A percentile compares a stretch with the other conserved stretches of the same genome.
phyloP scores from a whole-genome alignment of 2,888 invertebrate genomes.

The Oasisia sp. region DNA sequence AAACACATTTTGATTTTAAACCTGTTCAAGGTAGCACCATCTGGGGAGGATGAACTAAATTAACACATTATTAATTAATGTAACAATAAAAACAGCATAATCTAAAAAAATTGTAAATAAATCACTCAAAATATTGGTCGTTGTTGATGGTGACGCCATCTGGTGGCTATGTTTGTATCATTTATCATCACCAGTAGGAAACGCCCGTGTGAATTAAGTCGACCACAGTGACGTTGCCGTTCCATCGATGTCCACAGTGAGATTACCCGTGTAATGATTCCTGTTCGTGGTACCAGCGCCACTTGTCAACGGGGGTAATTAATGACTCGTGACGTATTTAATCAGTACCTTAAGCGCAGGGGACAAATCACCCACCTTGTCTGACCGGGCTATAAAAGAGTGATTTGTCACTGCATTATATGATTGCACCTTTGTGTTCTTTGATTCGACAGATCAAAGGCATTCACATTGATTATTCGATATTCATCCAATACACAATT shows the following conservation, averaged over 20 bases:
- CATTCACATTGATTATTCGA: not conserved
- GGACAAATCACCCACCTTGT: not conserved
- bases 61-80: no score
- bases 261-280: not conserved
- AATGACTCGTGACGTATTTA: not conserved
- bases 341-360: not conserved
- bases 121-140: no score
- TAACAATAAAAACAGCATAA: no score
- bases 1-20: no score
- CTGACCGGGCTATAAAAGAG: not conserved
- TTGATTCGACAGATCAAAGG: not conserved
- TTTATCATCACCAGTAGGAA: no score
- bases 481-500: not conserved
- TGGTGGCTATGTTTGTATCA: no score
- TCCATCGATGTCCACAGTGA: not conserved
- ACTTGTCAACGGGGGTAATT: not conserved
- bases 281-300: not conserved
- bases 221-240: not conserved
- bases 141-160: no score
- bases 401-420: not conserved
- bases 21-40: no score
- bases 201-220: not conserved
- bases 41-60: no score
- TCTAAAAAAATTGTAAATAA: no score
- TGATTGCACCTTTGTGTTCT: not conserved